Percentiles rank a stretch among this genome's conserved stretches.
Conservation (phyloP, 2,113 vertebrate species). For the Ammodytes dubius region DNA sequence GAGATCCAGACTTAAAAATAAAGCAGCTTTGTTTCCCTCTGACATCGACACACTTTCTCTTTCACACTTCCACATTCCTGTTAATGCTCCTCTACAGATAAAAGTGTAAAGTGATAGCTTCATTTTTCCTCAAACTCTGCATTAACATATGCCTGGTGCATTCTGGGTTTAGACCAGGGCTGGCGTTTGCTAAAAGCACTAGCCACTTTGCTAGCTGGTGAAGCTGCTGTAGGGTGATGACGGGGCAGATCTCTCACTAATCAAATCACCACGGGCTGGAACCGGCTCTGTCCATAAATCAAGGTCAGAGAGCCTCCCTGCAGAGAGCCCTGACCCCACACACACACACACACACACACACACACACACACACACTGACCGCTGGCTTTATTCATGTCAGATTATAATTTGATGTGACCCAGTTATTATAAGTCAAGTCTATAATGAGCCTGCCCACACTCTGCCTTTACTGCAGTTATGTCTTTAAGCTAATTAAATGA, state of each 20-base stretch:
- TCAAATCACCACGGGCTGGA: slow-evolving; percentile 1
- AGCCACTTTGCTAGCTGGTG: neutral
- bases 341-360: no score
- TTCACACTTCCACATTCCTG: slow-evolving; percentile 17
- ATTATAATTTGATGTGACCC: slow-evolving; percentile 11
- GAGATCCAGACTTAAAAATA: neutral
- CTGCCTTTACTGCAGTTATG: neutral
- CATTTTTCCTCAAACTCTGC: neutral
- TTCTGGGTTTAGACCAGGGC: neutral
- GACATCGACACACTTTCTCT: neutral
- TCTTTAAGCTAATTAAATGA: neutral
- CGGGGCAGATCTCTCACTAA: neutral
- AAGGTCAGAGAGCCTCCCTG: slow-evolving; percentile 17
- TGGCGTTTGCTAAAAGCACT: neutral
- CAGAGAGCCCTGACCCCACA: slow-evolving; percentile 15
- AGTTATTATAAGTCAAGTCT: neutral
- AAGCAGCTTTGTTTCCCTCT: neutral
- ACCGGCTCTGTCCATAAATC: slow-evolving; percentile 8
- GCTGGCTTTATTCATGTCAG: slow-evolving; percentile 10
- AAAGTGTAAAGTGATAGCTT: neutral
- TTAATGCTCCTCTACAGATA: neutral
- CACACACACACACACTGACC: neutral
- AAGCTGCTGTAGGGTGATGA: neutral
- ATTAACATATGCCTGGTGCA: neutral
- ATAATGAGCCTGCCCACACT: neutral